These are phyloP conservation scores for Athetis lepigone DNA, from an alignment of 2,888 invertebrate genomes.

Conservation along the genomic window DNA sequence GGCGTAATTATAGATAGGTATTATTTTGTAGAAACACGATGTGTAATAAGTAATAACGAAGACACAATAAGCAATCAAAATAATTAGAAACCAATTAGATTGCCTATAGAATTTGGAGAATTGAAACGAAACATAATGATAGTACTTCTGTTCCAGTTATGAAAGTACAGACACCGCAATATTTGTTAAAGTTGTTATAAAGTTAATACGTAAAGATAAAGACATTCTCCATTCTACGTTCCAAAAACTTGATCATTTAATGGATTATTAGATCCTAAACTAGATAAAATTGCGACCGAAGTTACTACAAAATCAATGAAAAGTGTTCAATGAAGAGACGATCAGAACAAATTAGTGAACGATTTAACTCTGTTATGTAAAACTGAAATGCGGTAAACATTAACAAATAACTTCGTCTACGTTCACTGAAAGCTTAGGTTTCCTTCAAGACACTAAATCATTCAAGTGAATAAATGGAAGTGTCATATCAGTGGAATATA, in stretches of 20 bases:
- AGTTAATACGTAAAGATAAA: neutral
- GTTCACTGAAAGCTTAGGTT: slow-evolving; percentile 24
- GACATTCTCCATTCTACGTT: neutral
- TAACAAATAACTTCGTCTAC: slow-evolving; percentile 33
- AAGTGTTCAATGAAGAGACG: slow-evolving; percentile 8
- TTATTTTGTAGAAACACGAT: slow-evolving; percentile 19
- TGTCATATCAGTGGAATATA: slow-evolving; percentile 18
- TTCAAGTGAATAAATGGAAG: slow-evolving; percentile 22
- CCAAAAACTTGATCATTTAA: neutral
- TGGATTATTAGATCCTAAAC: neutral
- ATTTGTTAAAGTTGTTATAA: slow-evolving; percentile 1
- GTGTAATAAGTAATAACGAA: slow-evolving; percentile 23
- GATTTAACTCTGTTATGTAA: slow-evolving; percentile 6
- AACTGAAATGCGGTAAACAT: slow-evolving; percentile 14
- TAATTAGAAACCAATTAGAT: slow-evolving; percentile 30
- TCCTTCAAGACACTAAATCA: slow-evolving; percentile 6
- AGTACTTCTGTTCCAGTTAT: slow-evolving; percentile 4
- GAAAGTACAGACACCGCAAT: neutral
- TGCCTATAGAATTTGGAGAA: slow-evolving; percentile 13
- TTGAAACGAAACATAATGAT: slow-evolving; percentile 8
- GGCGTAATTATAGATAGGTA: slow-evolving; percentile 14
- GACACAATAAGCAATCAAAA: slow-evolving; percentile 25
- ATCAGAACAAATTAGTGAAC: slow-evolving; percentile 17
- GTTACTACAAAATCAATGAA: slow-evolving; percentile 8
- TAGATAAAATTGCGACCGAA: neutral